Evolutionary conservation across 2,888 invertebrate species (phyloP).

Genomic region (Acholoe squamosa): DNA sequence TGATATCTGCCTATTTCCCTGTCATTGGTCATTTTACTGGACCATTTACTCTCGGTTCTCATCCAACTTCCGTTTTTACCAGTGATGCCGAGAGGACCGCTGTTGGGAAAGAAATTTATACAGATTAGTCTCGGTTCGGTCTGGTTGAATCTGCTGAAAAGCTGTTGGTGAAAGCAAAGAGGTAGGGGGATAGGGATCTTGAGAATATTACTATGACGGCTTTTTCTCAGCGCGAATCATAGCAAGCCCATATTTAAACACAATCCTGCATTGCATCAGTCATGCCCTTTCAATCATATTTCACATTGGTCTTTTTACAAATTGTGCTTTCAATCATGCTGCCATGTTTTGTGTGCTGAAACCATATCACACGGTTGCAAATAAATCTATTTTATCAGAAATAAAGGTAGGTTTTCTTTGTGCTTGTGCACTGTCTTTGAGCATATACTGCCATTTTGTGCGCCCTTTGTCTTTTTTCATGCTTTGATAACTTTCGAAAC

Average conservation of each 20-base stretch:
- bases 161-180: background rate
- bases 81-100: conserved; percentile 62
- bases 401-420: too few relatives aligned
- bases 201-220: background rate
- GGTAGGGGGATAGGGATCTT: background rate
- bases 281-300: too few relatives aligned
- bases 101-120: conserved; percentile 62
- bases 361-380: too few relatives aligned
- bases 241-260: background rate
- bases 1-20: background rate
- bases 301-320: too few relatives aligned
- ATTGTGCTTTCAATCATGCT: too few relatives aligned
- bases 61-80: conserved; percentile 49
- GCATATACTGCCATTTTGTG: too few relatives aligned
- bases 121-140: conserved; percentile 59
- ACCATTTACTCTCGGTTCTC: conserved; percentile 57
- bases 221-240: background rate
- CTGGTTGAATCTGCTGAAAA: conserved; percentile 44
- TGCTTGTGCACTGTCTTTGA: too few relatives aligned
- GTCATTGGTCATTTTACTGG: conserved; percentile 38
- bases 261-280: too few relatives aligned
- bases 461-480: too few relatives aligned
- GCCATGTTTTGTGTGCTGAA: too few relatives aligned
- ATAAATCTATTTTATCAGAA: too few relatives aligned
- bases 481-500: too few relatives aligned